Conservation (phyloP, 2,797 vertebrate species). For the Oophaga sylvatica region DNA sequence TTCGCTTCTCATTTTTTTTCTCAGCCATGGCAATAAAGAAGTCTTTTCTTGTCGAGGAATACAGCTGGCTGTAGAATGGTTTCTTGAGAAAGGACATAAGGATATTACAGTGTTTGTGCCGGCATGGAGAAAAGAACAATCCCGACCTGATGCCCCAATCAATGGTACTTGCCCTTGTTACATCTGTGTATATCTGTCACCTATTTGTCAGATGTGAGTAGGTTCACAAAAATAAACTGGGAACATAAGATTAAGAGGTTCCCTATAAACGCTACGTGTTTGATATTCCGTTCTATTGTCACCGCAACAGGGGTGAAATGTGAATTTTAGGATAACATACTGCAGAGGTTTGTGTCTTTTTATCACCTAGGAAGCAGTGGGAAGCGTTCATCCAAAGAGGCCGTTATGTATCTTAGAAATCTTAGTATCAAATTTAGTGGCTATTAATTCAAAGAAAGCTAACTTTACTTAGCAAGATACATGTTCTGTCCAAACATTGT, state of each 20-base stretch:
- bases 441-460: background rate
- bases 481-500: background rate
- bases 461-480: background rate
- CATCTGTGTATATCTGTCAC: background rate
- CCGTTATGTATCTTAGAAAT: too few species aligned
- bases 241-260: background rate
- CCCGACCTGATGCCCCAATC: constrained; percentile 94
- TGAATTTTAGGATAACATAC: background rate
- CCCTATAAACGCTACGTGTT: too few species aligned
- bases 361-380: too few species aligned
- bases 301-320: background rate
- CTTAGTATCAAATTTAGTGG: too few species aligned
- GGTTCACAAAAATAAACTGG: background rate
- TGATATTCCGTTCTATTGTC: too few species aligned
- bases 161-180: constrained; percentile 78
- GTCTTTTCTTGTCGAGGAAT: constrained; percentile 98
- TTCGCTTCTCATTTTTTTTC: background rate
- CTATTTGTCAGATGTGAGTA: background rate
- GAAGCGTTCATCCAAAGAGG: too few species aligned
- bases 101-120: constrained; percentile 98
- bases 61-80: constrained; percentile 97
- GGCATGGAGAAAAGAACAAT: constrained; percentile 98
- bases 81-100: constrained; percentile 96
- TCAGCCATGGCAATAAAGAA: constrained; percentile 98
- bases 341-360: background rate